Percentiles rank a stretch among this genome's conserved stretches.
Evolutionary conservation across 2,113 vertebrate species (phyloP).

Genomic region (Macaca fascicularis): DNA sequence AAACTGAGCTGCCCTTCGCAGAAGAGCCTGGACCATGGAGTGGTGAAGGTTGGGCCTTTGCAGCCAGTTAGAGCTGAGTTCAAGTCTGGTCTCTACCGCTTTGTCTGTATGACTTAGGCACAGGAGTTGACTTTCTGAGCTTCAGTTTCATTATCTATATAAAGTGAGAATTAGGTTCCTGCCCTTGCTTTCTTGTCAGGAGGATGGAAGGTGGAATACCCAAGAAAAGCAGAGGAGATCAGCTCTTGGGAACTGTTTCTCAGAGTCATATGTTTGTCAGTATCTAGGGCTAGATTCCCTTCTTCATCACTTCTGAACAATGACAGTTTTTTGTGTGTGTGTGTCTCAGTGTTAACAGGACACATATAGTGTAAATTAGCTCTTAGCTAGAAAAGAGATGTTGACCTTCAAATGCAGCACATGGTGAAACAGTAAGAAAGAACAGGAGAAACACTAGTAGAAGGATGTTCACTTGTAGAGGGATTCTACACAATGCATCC

Average conservation of each 20-base stretch:
- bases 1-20: background rate
- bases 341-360: background rate
- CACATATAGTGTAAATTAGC: background rate
- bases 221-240: background rate
- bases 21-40: accelerated
- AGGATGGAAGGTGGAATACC: no score
- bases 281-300: background rate
- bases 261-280: background rate
- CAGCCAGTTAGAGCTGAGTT: background rate
- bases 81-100: background rate
- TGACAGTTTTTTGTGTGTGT: background rate
- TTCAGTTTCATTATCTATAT: no score
- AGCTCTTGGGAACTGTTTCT: accelerated
- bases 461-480: background rate
- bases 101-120: background rate
- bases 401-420: background rate
- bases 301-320: background rate
- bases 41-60: background rate
- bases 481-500: background rate
- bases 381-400: background rate
- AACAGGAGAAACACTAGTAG: background rate
- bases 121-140: background rate
- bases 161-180: background rate
- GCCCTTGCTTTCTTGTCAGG: background rate
- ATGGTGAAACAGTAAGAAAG: background rate